A percentile compares a stretch with the other conserved stretches of the same genome.
phyloP scores from a whole-genome alignment of 2,113 vertebrate species.

The Eonycteris spelaea region DNA sequence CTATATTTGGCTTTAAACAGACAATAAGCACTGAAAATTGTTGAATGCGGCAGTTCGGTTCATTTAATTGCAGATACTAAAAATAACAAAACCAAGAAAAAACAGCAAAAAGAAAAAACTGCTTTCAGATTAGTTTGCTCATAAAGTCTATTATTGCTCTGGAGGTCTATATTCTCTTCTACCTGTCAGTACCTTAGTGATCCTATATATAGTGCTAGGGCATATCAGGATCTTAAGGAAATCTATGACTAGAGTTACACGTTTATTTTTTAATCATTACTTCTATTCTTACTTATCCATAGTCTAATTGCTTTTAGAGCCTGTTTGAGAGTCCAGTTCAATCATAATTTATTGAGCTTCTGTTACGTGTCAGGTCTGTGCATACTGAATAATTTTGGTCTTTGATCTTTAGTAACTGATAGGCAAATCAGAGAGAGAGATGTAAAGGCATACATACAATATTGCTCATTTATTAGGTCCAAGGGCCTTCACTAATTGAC shows the following conservation, averaged over 20 bases:
- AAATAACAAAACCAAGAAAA: constrained; percentile 43
- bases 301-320: background rate
- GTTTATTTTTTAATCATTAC: constrained; percentile 34
- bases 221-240: background rate
- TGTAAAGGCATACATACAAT: background rate
- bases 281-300: background rate
- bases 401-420: background rate
- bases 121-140: background rate
- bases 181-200: background rate
- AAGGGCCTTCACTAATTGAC: background rate
- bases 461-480: background rate
- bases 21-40: constrained; percentile 30
- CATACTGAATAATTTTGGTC: background rate
- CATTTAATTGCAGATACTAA: constrained; percentile 39
- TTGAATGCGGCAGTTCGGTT: constrained; percentile 36
- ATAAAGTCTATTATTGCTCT: background rate
- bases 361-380: background rate
- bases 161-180: background rate
- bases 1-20: constrained; percentile 50
- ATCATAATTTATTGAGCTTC: constrained; percentile 22
- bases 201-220: too few relatives aligned
- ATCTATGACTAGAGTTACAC: background rate
- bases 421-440: background rate
- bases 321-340: background rate
- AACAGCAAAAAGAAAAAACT: background rate